A percentile compares a stretch with the other conserved stretches of the same genome.
Conservation (phyloP, 2,113 vertebrate species). For the Euleptes europaea region DNA sequence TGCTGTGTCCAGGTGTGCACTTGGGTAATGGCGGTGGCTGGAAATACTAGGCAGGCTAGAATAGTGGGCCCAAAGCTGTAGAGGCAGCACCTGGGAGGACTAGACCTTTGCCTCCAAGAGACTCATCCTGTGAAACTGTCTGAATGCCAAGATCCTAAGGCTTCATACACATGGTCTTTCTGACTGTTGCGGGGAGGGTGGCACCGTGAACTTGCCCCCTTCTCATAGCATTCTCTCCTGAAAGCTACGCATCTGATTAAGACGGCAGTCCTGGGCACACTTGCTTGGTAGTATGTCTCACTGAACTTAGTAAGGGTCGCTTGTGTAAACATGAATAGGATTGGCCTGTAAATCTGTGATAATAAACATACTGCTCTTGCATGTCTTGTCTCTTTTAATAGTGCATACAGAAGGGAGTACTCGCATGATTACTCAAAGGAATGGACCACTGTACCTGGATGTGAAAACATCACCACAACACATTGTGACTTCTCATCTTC, state of each 20-base stretch:
- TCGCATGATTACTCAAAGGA: neutral
- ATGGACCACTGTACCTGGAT: conserved; percentile 57
- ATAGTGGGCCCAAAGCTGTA: neutral
- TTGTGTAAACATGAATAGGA: neutral
- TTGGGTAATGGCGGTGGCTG: no score
- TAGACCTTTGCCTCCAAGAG: neutral
- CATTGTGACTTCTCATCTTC: conserved; percentile 56
- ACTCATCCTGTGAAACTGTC: no score
- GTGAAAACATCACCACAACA: conserved; percentile 40
- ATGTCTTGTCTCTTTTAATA: conserved; percentile 42
- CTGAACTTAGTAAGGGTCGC: neutral
- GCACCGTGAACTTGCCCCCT: neutral
- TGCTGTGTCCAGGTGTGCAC: no score
- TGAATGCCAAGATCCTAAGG: neutral
- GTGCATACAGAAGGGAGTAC: conserved; percentile 26
- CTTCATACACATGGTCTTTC: neutral
- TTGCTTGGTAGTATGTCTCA: neutral
- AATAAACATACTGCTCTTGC: neutral
- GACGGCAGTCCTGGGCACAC: neutral
- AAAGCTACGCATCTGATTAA: neutral
- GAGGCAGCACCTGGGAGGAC: neutral
- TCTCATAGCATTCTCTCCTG: neutral
- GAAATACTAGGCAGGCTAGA: neutral
- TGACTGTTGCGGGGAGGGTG: neutral
- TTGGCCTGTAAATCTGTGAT: neutral